A percentile compares a stretch with the other conserved stretches of the same genome.
Evolutionary conservation across 2,113 vertebrate species (phyloP).

Genomic region (Toxostoma redivivum): DNA sequence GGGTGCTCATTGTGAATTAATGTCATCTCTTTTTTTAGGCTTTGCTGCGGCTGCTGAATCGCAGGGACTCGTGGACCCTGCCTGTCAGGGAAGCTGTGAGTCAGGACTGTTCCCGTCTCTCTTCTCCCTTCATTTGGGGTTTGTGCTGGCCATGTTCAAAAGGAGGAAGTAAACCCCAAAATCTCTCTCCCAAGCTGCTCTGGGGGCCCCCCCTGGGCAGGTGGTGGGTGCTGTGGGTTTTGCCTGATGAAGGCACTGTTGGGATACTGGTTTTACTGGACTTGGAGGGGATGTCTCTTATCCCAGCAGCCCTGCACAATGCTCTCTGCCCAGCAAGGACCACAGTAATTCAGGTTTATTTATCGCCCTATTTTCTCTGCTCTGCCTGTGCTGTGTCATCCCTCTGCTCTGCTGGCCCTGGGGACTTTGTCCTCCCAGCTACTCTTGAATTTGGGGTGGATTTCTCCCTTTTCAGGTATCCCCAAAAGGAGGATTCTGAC

Average conservation of each 20-base stretch:
- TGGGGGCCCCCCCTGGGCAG: rapidly evolving
- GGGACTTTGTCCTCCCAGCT: not conserved
- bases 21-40: not conserved
- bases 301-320: not conserved
- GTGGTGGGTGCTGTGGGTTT: not conserved
- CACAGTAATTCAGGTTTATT: not conserved
- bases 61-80: rapidly evolving
- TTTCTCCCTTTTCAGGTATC: not conserved
- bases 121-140: not conserved
- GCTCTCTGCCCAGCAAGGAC: not conserved
- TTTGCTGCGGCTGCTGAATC: not conserved
- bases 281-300: rapidly evolving
- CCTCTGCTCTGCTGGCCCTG: not conserved
- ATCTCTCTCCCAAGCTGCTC: not conserved
- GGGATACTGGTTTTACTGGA: not conserved
- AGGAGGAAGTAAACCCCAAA: not conserved
- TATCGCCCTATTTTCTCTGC: not conserved
- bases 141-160: not conserved
- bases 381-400: not conserved
- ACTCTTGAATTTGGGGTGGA: not conserved
- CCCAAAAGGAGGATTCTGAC: too few species aligned
- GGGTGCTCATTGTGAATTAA: rapidly evolving
- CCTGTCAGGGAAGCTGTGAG: not conserved
- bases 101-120: not conserved
- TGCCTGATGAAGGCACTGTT: not conserved